Conservation (phyloP, 30 jellyfish, hydroid and myxozoan genomes). For the Aurelia aurita complex sp. Pacific region DNA sequence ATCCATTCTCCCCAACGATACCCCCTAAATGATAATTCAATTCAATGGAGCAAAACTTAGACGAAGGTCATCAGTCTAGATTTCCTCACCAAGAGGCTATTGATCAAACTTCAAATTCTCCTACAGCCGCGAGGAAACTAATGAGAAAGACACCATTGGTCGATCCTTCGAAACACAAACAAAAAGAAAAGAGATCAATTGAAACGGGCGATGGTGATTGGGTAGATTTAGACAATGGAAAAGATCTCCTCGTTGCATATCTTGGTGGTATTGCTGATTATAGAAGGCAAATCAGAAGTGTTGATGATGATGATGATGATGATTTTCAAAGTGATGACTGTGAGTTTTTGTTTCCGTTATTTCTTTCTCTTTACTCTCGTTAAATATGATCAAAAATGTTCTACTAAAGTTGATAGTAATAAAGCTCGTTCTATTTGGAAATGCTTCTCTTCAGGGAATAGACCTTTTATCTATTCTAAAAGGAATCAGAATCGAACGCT, state of each 20-base stretch:
- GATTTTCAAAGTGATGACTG: conserved; percentile 58
- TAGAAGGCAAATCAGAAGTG: conserved; percentile 89
- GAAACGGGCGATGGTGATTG: conserved; percentile 84
- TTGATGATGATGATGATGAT: conserved; percentile 96
- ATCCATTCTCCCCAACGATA: too few relatives aligned
- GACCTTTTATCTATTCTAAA: too few relatives aligned
- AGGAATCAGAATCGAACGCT: too few relatives aligned
- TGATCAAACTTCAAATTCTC: too few relatives aligned
- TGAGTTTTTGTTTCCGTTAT: background rate
- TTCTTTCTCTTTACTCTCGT: background rate
- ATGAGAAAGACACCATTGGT: conserved; percentile 62
- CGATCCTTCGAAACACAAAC: conserved; percentile 70
- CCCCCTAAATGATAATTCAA: too few relatives aligned
- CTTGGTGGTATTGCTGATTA: conserved; percentile 85
- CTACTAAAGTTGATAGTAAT: too few relatives aligned
- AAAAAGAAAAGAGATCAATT: conserved; percentile 86
- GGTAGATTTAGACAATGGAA: conserved; percentile 91
- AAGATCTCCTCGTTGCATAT: conserved; percentile 87
- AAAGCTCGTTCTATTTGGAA: too few relatives aligned
- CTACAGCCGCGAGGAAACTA: conserved; percentile 84
- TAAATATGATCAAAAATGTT: too few relatives aligned
- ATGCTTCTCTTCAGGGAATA: too few relatives aligned
- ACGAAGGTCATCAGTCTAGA: too few relatives aligned
- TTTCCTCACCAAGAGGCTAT: too few relatives aligned
- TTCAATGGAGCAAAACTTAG: too few relatives aligned